Conservation (phyloP, 37 sponge, comb jelly and placozoan species). For the Dysidea cf. avara region DNA sequence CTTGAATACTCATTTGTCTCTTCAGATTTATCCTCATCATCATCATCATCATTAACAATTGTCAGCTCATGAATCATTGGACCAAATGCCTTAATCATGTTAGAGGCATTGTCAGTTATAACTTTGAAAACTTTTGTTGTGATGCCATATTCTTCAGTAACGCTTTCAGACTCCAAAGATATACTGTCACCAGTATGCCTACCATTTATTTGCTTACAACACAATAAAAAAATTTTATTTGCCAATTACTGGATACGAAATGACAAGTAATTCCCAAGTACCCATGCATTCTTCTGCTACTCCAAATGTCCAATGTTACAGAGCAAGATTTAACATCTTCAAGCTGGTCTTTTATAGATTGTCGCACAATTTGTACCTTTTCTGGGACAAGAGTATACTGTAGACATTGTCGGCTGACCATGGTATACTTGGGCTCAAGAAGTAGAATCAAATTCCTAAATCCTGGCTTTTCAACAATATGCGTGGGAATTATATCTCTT, state of each 20-base stretch:
- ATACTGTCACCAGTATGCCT: slow-evolving; percentile 27
- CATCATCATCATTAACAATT: background rate
- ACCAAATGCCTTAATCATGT: slow-evolving; percentile 4
- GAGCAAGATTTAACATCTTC: background rate
- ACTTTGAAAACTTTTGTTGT: slow-evolving; percentile 6
- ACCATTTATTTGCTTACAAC: slow-evolving; percentile 15
- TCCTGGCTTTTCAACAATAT: slow-evolving; percentile 8
- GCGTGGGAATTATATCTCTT: background rate
- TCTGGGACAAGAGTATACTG: background rate
- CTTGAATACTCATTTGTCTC: no score
- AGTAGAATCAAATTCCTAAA: background rate
- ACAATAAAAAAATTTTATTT: slow-evolving; percentile 5
- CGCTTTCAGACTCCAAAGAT: background rate
- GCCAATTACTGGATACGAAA: background rate
- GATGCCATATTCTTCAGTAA: background rate
- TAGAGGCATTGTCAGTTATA: slow-evolving; percentile 29
- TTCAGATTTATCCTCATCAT: no score
- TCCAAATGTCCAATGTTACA: slow-evolving; percentile 15
- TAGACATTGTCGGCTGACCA: background rate
- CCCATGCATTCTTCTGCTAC: slow-evolving; percentile 10
- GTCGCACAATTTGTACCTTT: background rate
- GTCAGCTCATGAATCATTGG: no score
- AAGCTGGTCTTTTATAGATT: no score
- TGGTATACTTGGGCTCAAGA: slow-evolving; percentile 8
- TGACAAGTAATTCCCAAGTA: slow-evolving; percentile 17